Evolutionary conservation across 2,797 vertebrate genomes (phyloP).

Genomic region (Gastrophryne carolinensis): DNA sequence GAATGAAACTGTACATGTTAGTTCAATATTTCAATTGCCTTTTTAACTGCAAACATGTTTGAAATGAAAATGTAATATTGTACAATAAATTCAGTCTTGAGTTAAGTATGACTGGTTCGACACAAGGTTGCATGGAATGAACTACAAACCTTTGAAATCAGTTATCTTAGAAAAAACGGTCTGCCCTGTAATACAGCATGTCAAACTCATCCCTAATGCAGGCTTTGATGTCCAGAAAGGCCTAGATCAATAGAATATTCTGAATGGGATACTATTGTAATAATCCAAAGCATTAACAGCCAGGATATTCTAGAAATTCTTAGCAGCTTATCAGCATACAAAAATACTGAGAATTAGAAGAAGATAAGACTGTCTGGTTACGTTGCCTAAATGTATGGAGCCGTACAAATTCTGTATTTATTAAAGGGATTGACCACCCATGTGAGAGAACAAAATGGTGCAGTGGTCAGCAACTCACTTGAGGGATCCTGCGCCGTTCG

Average conservation of each 20-base stretch:
- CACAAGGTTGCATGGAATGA: constrained; percentile 1
- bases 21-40: neutral
- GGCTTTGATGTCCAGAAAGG: neutral
- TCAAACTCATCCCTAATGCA: neutral
- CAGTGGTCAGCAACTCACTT: too few species aligned
- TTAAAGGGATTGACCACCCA: too few species aligned
- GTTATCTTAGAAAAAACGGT: neutral
- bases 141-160: constrained; percentile 3
- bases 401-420: too few species aligned
- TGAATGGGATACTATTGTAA: neutral
- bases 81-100: neutral
- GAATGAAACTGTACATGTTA: too few species aligned
- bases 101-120: neutral
- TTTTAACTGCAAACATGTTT: neutral
- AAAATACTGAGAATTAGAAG: too few species aligned
- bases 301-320: neutral
- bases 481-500: too few species aligned
- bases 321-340: too few species aligned
- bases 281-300: neutral
- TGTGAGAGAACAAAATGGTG: too few species aligned
- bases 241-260: neutral
- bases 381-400: too few species aligned
- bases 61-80: neutral
- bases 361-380: too few species aligned
- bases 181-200: neutral